Evolutionary conservation across 2,888 invertebrate species (phyloP).

Genomic region (Pediacus dermestoides): DNA sequence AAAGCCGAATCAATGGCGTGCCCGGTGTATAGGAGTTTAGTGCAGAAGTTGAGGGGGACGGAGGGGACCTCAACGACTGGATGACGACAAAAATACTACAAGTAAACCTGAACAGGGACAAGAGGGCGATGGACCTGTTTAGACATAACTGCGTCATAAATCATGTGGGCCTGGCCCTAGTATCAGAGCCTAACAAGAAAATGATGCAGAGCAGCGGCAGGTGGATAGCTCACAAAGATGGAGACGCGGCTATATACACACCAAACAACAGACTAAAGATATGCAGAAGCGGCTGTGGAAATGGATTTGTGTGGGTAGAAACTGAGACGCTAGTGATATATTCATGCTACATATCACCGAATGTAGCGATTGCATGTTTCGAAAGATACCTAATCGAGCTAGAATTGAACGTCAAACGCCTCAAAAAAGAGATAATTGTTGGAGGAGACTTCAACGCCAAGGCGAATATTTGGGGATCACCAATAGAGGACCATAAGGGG

Average conservation of each 20-base stretch:
- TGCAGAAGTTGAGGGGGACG: too few species aligned
- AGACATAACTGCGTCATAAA: too few species aligned
- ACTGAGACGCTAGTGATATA: neutral
- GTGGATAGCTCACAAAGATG: neutral
- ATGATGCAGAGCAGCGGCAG: neutral
- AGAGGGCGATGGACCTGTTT: too few species aligned
- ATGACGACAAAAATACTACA: too few species aligned
- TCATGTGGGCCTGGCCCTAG: too few species aligned
- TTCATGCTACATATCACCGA: slow-evolving; percentile 3
- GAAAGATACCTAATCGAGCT: neutral
- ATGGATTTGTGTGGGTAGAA: neutral
- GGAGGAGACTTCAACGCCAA: slow-evolving; percentile 4
- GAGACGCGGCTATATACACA: neutral
- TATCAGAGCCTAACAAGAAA: too few species aligned
- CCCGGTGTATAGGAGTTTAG: too few species aligned
- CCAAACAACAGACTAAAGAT: neutral
- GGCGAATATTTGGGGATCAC: neutral
- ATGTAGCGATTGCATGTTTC: neutral
- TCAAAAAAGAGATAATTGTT: slow-evolving; percentile 2
- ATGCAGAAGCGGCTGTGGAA: neutral
- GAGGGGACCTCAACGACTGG: too few species aligned
- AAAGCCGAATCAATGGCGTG: neutral
- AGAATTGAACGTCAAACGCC: neutral
- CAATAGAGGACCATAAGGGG: neutral
- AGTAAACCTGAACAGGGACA: too few species aligned